Percentiles rank a stretch among this genome's conserved stretches.
These are phyloP conservation scores for Scaptomyza parva DNA, from an alignment of 2,888 invertebrate genomes.

Conservation along the genomic window DNA sequence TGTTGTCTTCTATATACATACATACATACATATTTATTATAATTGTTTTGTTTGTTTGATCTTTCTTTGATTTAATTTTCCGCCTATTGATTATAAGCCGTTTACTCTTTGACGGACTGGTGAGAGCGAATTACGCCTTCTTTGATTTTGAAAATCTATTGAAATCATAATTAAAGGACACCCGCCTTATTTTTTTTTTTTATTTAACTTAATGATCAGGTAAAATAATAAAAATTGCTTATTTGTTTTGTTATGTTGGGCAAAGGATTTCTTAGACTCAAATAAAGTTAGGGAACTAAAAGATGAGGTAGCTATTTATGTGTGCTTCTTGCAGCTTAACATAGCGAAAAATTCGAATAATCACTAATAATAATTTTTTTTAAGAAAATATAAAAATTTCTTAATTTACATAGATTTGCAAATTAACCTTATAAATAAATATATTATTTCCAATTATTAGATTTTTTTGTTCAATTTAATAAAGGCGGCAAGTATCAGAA, in stretches of 20 bases:
- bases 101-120: constrained; percentile 57
- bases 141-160: constrained; percentile 75
- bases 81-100: constrained; percentile 61
- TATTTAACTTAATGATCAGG: constrained; percentile 42
- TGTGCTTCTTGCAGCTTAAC: not conserved
- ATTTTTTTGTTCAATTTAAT: no score
- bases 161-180: constrained; percentile 77
- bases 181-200: constrained; percentile 53
- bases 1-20: constrained; percentile 34
- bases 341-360: not conserved
- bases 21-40: constrained; percentile 50
- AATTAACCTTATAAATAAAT: not conserved
- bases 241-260: constrained; percentile 41
- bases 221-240: constrained; percentile 51
- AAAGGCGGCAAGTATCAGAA: no score
- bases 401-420: no score
- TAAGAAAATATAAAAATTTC: no score
- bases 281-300: constrained; percentile 37
- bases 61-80: constrained; percentile 79
- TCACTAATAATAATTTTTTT: not conserved
- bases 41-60: constrained; percentile 71
- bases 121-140: constrained; percentile 82
- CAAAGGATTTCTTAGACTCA: constrained; percentile 38
- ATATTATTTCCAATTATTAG: no score
- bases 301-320: constrained; percentile 35